Base-by-base conservation (phyloP, 2,113 vertebrate species). In the Eulacestoma nigropectus region DNA sequence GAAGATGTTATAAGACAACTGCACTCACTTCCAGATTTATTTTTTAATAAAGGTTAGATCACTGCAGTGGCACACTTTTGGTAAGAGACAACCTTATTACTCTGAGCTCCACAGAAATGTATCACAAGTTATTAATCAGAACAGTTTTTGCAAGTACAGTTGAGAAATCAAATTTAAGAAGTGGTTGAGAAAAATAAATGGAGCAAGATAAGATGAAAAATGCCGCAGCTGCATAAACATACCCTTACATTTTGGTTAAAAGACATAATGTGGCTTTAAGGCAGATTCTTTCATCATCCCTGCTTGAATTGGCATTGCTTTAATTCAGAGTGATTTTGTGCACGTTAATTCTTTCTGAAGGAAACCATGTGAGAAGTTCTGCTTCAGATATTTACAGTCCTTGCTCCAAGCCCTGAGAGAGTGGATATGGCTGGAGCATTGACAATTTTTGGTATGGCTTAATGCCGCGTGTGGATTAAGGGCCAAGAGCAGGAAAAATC, bases 401-500 rank as follows among this genome's bases (percentile, higher is more conserved):
- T 76, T 74, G 22, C 30, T 55, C 27, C 46, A 35, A 41, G 18
- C 18, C n/a, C n/a, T 52, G 18, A 46, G 4, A 23, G 17, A 63
- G 7, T 29, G n/a, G n/a, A n/a, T 26, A 15, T 29, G 21, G 8
- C 39, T 89, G 81, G 27, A 70, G 33, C 13, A 52, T 0, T 29
- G 42, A 16, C 18, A 46, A 11, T 13, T 77, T 79, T 84, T 16
- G 46, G 46, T 26, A 25, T 60, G n/a, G 37, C 18, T 20, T 78
- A 7, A 6, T 29, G 16, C 3, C 3, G 1, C 15, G 1, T 1
- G 2, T 52, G 46, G 14, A 37, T n/a, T 33, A 30, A 53, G 37
- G 37, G 29, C 23, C 37, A 47, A 30, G 18, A 69, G 16, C 37
- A 69, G 70, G n/a, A n/a, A 56, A 32, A 83, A 21, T 19, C 20